Conservation (phyloP, 2,888 invertebrate species). For the Ormia ochracea region DNA sequence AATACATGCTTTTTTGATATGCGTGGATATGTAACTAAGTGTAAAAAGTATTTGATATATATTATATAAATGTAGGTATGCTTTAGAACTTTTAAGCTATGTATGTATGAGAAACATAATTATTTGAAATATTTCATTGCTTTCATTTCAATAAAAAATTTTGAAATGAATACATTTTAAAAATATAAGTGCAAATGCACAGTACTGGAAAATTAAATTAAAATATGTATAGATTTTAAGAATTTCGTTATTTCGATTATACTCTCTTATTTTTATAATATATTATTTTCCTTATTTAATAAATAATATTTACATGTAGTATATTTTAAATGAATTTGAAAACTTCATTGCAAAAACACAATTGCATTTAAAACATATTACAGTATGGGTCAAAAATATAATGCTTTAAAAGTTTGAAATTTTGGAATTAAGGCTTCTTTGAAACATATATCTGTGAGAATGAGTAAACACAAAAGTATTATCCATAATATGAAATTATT, state of each 20-base stretch:
- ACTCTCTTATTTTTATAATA: slow-evolving; percentile 22
- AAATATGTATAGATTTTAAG: slow-evolving; percentile 28
- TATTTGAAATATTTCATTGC: neutral
- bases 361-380: no score
- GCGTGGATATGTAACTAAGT: neutral
- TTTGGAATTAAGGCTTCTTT: no score
- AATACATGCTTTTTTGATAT: neutral
- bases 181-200: slow-evolving; percentile 14
- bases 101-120: neutral
- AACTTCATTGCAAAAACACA: slow-evolving; percentile 19
- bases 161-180: no score
- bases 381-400: no score
- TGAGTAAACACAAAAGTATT: no score
- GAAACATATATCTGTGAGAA: no score
- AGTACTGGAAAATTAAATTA: slow-evolving; percentile 9
- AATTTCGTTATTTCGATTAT: slow-evolving; percentile 33
- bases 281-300: neutral
- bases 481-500: no score
- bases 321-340: slow-evolving; percentile 48
- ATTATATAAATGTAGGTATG: neutral
- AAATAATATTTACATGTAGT: neutral
- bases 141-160: neutral
- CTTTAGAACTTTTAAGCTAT: neutral
- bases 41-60: neutral
- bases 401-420: no score